Conservation (phyloP, 2,113 vertebrate genomes). For the Trematocara unimaculatum region DNA sequence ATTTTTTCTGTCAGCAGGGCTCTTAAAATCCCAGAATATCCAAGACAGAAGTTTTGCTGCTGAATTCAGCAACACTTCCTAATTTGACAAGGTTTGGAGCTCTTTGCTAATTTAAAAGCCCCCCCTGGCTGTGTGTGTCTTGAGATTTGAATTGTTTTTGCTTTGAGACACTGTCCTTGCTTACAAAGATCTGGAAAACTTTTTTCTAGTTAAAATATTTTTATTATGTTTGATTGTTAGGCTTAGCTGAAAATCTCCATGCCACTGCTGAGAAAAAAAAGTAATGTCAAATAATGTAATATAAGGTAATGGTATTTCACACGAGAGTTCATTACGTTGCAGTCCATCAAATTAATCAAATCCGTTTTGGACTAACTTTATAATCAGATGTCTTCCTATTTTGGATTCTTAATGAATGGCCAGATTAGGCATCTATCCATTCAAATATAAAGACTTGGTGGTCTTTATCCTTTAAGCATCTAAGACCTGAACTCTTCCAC, state of each 20-base stretch:
- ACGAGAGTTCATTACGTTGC: background rate
- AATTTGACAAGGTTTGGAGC: background rate
- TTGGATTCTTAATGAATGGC: background rate
- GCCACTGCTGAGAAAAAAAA: background rate
- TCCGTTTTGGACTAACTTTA: background rate
- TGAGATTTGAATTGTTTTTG: background rate
- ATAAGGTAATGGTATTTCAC: background rate
- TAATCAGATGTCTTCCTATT: background rate
- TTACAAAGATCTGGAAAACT: background rate
- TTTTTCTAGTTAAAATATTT: background rate
- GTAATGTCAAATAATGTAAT: background rate
- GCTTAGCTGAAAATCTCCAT: background rate
- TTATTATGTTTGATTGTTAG: background rate
- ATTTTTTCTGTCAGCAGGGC: background rate
- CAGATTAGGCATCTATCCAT: background rate
- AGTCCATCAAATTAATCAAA: background rate
- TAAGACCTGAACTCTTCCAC: no score
- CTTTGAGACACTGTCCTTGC: background rate
- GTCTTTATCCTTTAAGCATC: background rate
- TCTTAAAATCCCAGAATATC: background rate
- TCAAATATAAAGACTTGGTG: background rate
- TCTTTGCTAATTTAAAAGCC: background rate
- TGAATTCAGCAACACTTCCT: background rate
- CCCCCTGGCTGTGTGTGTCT: background rate
- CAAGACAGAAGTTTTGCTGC: background rate